Base-by-base conservation (phyloP, 2,113 vertebrate species). In the Siniperca chuatsi region DNA sequence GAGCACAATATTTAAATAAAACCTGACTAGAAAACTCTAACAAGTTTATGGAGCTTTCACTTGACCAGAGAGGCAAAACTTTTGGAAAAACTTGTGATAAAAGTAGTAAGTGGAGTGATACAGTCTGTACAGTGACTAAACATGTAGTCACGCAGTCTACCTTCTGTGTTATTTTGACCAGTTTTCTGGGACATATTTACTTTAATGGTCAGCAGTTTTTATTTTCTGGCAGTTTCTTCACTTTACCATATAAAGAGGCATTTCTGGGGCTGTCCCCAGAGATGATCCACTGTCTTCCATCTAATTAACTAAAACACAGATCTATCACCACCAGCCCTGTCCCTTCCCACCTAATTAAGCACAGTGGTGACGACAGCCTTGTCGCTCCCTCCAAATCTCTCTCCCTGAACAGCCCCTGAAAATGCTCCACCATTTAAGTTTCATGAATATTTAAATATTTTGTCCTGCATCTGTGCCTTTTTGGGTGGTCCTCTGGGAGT, bases 231-330 rank as follows among this genome's bases (percentile, higher is more conserved):
- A 8, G 23, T 61, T 57, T 67, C 35, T 60, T 79, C 6, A 64
- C 54, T 61, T 8, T 15, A 33, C 4, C 23, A 23, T 37, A n/a
- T 52, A 8, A 68, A 71, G 69, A 72, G 8, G 18, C 44, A 4
- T 74, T 75, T 77, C 48, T 71, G 40, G 37, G 20, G 1, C 64
- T 46, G 71, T 75, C 64, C 71, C 75, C 57, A 4, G 73, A 86
- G 85, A 76, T 37, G 33, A 66, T 58, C 69, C 70, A 58, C 25
- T 25, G 75, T 29, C 35, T 66, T 20, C 67, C 13, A 23, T 84
- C 71, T 88, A 80, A 90, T 92, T 88, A 87, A 81, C 50, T 57
- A 10, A 60, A 83, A 55, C 85, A 66, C 76, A 54, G 75, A 84
- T 90, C 85, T 60, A 21, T 85, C 79, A 86, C 54, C 67, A 58